Base-by-base conservation (phyloP, 1,140 invertebrate genomes). In the Battus philenor region DNA sequence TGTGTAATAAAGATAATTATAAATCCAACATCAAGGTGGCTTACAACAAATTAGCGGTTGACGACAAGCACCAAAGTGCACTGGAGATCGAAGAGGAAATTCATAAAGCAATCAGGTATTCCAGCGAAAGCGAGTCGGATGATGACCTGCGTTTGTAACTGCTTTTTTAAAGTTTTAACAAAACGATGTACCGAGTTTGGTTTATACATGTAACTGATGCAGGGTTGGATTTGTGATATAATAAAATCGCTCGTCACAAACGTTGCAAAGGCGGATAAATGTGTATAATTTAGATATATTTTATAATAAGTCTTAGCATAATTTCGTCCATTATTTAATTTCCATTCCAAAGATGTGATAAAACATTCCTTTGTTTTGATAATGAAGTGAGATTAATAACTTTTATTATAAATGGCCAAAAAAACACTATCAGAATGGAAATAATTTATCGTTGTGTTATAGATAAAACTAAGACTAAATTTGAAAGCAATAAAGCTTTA, bases 31-130 rank as follows among this genome's bases (percentile, higher is more conserved):
- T 70, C 17, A 72, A 68, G 39, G 68, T 70, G 29, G 70, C 68
- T 4, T 82, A 85, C 51, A 75, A 81, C 26, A 82, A 76, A 56
- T 55, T 85, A 29, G 68, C 77, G 15, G 56, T 65, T 30, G 77
- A 79, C 44, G 78, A 85, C n/a, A 79, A 77, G 53, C 47, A 67
- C 31, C 74, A 79, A 29, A 81, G 65, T 22, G 78, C 70, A n/a
- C 30, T 73, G n/a, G 78, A 82, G 29, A 62, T 85, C 10, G 75
- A 85, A 50, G 64, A 80, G 43, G 81, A 83, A 44, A 81, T 85
- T 38, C 68, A 72, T n/a, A 70, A 78, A 34, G 81, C 79, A 39
- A 57, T 81, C 17, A 68, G 71, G 16, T 68, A 69, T 47, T 68
- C 53, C 7, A 85, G 71, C 17, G 77, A 81, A 13, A 77, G 68